Conservation (phyloP, 1,140 invertebrate species). For the Ips typographus region DNA sequence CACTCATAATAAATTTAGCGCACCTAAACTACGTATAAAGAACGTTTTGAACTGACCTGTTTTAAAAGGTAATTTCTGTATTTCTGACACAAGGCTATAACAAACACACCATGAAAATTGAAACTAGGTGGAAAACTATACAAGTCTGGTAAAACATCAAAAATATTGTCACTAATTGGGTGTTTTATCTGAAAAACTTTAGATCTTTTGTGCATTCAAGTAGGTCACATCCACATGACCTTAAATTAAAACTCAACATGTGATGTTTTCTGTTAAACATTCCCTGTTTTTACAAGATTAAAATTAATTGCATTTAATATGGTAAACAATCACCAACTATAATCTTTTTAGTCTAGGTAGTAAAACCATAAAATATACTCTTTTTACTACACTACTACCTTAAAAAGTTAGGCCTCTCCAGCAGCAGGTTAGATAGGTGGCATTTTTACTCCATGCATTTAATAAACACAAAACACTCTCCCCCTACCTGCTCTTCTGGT, state of each 20-base stretch:
- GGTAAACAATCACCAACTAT: neutral
- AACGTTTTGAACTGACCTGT: no score
- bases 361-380: neutral
- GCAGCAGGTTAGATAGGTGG: conserved; percentile 27
- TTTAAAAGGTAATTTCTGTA: no score
- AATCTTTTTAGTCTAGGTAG: neutral
- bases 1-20: no score
- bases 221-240: neutral
- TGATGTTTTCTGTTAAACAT: neutral
- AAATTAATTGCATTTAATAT: neutral
- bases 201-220: no score
- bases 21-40: no score
- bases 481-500: conserved; percentile 31
- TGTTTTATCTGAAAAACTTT: no score
- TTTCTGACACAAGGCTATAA: no score
- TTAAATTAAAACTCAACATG: neutral
- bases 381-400: conserved; percentile 3
- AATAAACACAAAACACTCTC: conserved; percentile 1
- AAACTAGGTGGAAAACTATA: no score
- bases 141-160: no score
- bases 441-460: conserved; percentile 1
- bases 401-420: conserved; percentile 17
- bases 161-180: no score
- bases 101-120: no score
- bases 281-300: neutral